Percentiles rank a stretch among this genome's conserved stretches.
Conservation (phyloP, 1,140 invertebrate genomes). For the Formica exsecta region DNA sequence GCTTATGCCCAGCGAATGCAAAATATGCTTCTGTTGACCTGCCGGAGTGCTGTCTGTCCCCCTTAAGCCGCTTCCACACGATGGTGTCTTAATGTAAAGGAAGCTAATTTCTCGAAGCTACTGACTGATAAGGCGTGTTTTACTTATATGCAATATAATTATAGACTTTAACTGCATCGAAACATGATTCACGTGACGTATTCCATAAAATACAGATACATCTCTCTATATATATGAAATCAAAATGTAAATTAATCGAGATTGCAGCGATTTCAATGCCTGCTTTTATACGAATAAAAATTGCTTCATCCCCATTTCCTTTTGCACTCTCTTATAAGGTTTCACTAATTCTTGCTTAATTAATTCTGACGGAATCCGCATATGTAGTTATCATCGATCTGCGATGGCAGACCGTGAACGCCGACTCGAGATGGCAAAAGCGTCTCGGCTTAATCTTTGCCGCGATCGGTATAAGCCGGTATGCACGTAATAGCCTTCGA, state of each 20-base stretch:
- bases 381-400: constrained; percentile 55
- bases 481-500: constrained; percentile 30
- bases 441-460: constrained; percentile 36
- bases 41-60: constrained; percentile 63
- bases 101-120: constrained; percentile 5
- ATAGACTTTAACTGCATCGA: not conserved
- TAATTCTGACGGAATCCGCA: constrained; percentile 24
- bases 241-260: not conserved
- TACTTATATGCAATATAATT: not conserved
- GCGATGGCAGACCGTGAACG: constrained; percentile 17
- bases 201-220: not conserved
- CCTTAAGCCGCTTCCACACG: constrained; percentile 63
- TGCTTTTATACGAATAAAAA: not conserved
- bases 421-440: constrained; percentile 38
- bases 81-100: not conserved
- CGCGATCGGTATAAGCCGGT: constrained; percentile 40
- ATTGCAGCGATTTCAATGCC: not conserved
- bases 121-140: not conserved
- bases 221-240: not conserved
- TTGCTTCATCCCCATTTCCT: too few species aligned
- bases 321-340: not conserved
- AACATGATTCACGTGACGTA: not conserved
- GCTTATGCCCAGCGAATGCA: constrained; percentile 79
- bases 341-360: constrained; percentile 16
- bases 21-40: constrained; percentile 82